These are phyloP conservation scores for Capreolus pygargus DNA, from an alignment of 2,113 vertebrate genomes.

Conservation along the genomic window DNA sequence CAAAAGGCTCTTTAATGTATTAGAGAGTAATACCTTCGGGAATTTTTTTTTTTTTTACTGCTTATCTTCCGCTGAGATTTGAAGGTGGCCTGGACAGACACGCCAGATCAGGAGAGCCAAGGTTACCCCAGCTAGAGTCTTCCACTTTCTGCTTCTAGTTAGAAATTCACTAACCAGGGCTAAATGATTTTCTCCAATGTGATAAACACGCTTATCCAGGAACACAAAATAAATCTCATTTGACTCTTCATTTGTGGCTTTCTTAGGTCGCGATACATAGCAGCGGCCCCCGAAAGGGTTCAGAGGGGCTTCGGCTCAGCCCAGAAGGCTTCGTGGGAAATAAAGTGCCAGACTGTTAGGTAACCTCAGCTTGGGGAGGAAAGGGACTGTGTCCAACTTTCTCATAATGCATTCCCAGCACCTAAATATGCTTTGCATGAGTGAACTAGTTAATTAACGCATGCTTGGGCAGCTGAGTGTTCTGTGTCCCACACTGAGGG, in stretches of 20 bases:
- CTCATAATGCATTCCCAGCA: conserved; percentile 20
- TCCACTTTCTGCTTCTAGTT: neutral
- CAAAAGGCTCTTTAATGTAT: neutral
- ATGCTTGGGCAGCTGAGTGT: neutral
- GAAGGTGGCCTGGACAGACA: neutral
- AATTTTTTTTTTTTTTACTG: neutral
- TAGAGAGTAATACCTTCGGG: neutral
- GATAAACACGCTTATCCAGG: neutral
- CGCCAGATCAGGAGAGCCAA: neutral
- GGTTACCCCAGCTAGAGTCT: neutral
- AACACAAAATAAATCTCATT: neutral
- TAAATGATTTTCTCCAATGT: neutral
- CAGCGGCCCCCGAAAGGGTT: neutral
- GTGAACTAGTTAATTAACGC: conserved; percentile 37
- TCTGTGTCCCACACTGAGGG: neutral
- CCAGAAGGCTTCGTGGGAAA: neutral
- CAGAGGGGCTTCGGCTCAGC: neutral
- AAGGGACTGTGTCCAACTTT: neutral
- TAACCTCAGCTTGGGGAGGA: neutral
- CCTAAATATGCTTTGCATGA: conserved; percentile 47
- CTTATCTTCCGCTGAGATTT: neutral
- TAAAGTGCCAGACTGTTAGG: neutral
- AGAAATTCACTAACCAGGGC: neutral
- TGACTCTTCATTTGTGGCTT: neutral
- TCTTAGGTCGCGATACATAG: neutral